phyloP scores from a whole-genome alignment of 2,797 vertebrate species.

The Petrocephalus sullivani region DNA sequence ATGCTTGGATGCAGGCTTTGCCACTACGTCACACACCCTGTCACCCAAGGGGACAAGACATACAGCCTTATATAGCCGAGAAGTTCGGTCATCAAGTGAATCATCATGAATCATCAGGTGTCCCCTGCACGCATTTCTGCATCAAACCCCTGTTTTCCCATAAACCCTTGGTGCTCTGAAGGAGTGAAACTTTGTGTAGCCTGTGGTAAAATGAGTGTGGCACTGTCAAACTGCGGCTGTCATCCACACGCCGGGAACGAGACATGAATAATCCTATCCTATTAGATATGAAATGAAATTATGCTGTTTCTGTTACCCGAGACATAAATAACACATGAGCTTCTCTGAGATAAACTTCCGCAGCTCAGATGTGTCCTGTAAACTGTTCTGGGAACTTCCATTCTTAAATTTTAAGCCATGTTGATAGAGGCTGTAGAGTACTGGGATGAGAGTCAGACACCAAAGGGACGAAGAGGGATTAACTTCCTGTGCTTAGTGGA shows the following conservation, averaged over 20 bases:
- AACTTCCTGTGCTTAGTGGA: not conserved
- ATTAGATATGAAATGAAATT: not conserved
- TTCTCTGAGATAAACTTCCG: not conserved
- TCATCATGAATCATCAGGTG: not conserved
- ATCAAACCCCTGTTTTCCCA: not conserved
- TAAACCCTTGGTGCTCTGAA: not conserved
- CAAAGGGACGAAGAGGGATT: not conserved
- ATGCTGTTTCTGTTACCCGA: not conserved
- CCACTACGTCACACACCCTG: not conserved
- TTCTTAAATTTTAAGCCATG: not conserved
- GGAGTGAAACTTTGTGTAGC: not conserved
- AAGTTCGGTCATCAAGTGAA: not conserved
- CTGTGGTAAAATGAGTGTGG: not conserved
- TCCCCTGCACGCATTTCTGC: not conserved
- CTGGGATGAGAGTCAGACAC: not conserved
- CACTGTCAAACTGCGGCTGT: not conserved
- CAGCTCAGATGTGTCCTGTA: not conserved
- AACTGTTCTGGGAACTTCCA: not conserved
- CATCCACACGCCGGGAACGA: not conserved
- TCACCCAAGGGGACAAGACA: not conserved
- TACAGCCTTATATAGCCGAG: not conserved
- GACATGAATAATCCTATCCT: not conserved
- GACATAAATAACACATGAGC: not conserved
- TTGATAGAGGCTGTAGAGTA: not conserved
- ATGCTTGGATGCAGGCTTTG: not conserved